Conservation (phyloP, 2,113 vertebrate species). For the Nannospalax galili region DNA sequence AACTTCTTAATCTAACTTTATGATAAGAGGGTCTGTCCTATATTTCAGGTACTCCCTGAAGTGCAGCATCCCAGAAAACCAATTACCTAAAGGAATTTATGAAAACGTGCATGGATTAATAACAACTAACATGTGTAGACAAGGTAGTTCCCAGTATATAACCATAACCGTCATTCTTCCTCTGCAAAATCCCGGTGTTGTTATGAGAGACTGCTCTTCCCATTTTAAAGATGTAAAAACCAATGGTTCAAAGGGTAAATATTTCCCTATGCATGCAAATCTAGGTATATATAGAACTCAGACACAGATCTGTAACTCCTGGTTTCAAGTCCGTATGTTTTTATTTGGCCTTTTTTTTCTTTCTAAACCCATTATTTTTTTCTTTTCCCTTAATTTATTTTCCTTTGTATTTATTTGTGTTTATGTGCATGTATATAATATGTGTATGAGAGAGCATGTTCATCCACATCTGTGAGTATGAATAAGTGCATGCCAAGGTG, state of each 20-base stretch:
- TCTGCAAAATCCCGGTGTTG: not conserved
- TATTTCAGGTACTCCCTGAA: conserved; percentile 74
- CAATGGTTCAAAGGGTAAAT: not conserved
- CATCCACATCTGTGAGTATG: not conserved
- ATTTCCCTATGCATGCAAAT: not conserved
- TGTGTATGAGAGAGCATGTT: too few relatives aligned
- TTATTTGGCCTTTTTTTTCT: not conserved
- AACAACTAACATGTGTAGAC: not conserved
- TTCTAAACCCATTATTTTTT: not conserved
- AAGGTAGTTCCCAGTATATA: not conserved
- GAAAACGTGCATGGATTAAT: conserved; percentile 54
- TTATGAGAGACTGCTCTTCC: not conserved
- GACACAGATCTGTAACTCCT: not conserved
- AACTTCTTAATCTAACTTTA: conserved; percentile 76
- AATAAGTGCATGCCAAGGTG: not conserved
- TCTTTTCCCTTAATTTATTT: not conserved
- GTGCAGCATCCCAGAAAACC: conserved; percentile 74
- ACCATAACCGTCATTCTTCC: not conserved
- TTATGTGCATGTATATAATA: not conserved
- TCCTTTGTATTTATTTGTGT: not conserved
- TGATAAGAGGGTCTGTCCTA: conserved; percentile 65
- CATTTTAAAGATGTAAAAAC: conserved; percentile 51
- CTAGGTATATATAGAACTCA: not conserved
- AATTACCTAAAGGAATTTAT: conserved; percentile 61
- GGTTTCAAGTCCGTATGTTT: not conserved